phyloP scores from a whole-genome alignment of 1,140 invertebrate genomes.

The Chelonus insularis region DNA sequence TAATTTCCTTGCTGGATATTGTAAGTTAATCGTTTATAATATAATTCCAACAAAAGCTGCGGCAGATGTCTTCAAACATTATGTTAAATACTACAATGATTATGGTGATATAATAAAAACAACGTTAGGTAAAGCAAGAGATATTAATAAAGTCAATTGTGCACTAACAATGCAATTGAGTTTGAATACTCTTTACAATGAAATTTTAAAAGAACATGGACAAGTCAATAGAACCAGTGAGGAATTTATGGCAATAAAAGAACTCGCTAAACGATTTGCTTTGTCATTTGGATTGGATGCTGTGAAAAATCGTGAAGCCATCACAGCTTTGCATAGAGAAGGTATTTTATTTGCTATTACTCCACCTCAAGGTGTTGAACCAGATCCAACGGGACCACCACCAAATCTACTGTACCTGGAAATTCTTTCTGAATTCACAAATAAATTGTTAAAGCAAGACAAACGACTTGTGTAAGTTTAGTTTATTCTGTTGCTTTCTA shows the following conservation, averaged over 20 bases:
- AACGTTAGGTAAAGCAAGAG: constrained; percentile 92
- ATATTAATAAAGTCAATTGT: constrained; percentile 97
- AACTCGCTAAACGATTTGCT: constrained; percentile 95
- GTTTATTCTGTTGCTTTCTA: too few species aligned
- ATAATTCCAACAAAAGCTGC: constrained; percentile 90
- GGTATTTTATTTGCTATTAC: constrained; percentile 90
- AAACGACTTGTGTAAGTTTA: constrained; percentile 86
- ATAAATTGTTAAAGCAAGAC: constrained; percentile 94
- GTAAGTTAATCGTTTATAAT: constrained; percentile 97
- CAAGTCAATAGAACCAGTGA: constrained; percentile 73
- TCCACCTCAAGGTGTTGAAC: constrained; percentile 63
- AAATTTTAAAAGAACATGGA: constrained; percentile 68
- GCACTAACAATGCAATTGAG: constrained; percentile 93
- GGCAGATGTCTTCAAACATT: constrained; percentile 95
- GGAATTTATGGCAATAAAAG: constrained; percentile 86
- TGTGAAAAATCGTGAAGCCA: constrained; percentile 95
- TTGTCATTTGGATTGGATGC: constrained; percentile 97
- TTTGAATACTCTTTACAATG: constrained; percentile 81
- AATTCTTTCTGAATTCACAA: constrained; percentile 93
- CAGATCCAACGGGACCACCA: constrained; percentile 77
- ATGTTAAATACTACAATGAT: constrained; percentile 98
- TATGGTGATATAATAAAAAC: constrained; percentile 99
- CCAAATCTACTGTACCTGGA: constrained; percentile 91
- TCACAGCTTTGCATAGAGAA: constrained; percentile 92
- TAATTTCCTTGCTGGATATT: constrained; percentile 95